A percentile compares a stretch with the other conserved stretches of the same genome.
These are phyloP conservation scores for Acanthiza pusilla DNA, from an alignment of 2,797 vertebrate genomes.

Conservation along the genomic window DNA sequence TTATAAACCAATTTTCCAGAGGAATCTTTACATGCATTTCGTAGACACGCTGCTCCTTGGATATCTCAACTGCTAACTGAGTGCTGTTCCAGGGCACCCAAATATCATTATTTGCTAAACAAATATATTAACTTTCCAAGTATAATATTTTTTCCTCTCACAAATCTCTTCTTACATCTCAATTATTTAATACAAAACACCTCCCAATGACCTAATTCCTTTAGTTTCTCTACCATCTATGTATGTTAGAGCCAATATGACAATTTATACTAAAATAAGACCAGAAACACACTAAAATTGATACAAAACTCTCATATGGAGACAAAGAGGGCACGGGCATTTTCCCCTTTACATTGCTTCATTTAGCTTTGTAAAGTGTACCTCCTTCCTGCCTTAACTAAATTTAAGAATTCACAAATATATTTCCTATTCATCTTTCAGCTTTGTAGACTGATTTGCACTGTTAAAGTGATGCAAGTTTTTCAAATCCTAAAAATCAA, in stretches of 20 bases:
- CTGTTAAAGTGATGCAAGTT: not conserved
- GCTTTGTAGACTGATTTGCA: not conserved
- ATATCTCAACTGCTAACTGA: not conserved
- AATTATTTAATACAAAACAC: not conserved
- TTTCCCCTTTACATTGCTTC: not conserved
- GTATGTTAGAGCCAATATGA: not conserved
- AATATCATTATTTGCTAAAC: not conserved
- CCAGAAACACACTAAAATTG: not conserved
- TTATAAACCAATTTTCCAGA: not conserved
- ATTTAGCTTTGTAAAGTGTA: not conserved
- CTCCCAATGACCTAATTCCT: not conserved
- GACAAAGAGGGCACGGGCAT: not conserved
- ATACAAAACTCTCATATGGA: not conserved
- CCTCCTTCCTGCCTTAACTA: not conserved
- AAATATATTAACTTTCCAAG: not conserved
- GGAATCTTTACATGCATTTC: not conserved
- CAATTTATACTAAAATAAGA: not conserved
- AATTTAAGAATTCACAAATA: not conserved
- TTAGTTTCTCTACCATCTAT: not conserved
- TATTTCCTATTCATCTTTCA: not conserved
- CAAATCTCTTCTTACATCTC: not conserved
- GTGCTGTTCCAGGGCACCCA: not conserved
- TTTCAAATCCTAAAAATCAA: not conserved
- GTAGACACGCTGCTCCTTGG: not conserved
- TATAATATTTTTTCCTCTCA: not conserved